Evolutionary conservation across 2,888 invertebrate genomes (phyloP).

Genomic region (Thymelicus acteon): DNA sequence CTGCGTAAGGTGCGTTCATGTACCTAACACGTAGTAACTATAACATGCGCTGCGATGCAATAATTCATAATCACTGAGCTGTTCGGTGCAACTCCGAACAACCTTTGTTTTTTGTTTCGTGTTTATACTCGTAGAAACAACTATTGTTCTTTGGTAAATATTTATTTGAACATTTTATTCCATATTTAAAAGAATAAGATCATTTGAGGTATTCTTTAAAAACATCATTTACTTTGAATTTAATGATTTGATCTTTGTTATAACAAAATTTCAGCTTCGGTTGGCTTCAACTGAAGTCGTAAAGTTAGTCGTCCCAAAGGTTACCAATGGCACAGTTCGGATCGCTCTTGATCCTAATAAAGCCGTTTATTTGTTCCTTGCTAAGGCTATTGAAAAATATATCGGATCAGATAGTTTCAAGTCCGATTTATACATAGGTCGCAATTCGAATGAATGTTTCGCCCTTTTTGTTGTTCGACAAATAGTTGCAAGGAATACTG

Average conservation of each 20-base stretch:
- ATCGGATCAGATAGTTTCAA: slow-evolving; percentile 21
- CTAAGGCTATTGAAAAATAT: slow-evolving; percentile 32
- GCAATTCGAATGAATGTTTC: slow-evolving; percentile 5
- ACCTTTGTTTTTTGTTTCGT: no score
- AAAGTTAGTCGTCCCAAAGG: slow-evolving; percentile 4
- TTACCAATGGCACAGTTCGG: slow-evolving; percentile 9
- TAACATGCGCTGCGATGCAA: no score
- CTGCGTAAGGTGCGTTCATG: no score
- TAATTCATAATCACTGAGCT: no score
- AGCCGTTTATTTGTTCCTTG: slow-evolving; percentile 29
- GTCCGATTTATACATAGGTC: not conserved
- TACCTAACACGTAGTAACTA: no score
- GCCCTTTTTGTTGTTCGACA: slow-evolving; percentile 11
- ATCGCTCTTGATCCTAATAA: slow-evolving; percentile 18
- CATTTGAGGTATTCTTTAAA: no score
- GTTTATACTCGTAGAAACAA: no score
- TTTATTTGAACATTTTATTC: no score
- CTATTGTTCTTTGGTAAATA: no score
- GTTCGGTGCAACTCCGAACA: no score
- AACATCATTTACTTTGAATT: no score
- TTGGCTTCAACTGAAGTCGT: not conserved
- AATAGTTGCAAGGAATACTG: not conserved
- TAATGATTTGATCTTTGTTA: not conserved
- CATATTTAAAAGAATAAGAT: no score
- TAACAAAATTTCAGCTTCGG: not conserved